A percentile compares a stretch with the other conserved stretches of the same genome.
These are phyloP conservation scores for Drosophila yooni DNA, from an alignment of 2,888 invertebrate genomes.

Conservation along the genomic window DNA sequence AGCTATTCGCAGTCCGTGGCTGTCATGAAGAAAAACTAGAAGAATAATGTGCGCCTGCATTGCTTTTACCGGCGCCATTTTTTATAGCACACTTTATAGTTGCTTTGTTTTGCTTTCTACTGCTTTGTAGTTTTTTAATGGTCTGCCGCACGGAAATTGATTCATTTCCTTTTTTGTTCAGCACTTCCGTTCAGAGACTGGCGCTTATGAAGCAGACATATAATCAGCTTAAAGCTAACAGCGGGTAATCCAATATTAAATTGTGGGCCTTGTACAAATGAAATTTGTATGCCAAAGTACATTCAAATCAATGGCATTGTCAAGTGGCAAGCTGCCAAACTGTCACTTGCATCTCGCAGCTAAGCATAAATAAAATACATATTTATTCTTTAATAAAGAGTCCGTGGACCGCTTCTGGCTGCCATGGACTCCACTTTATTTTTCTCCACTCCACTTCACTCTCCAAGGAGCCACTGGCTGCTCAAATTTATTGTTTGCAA, in stretches of 20 bases:
- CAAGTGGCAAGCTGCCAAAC: constrained; percentile 52
- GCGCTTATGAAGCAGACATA: constrained; percentile 18
- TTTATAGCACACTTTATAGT: constrained; percentile 49
- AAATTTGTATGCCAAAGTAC: constrained; percentile 53
- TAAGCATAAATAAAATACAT: constrained; percentile 14
- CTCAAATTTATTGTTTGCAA: constrained; percentile 79
- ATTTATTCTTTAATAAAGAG: constrained; percentile 57
- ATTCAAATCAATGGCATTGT: constrained; percentile 64
- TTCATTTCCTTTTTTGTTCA: constrained; percentile 74
- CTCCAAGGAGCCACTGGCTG: constrained; percentile 60
- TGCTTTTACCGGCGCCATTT: constrained; percentile 29
- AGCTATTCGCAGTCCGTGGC: constrained; percentile 7
- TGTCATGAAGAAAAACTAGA: constrained; percentile 5
- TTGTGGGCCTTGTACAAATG: constrained; percentile 60
- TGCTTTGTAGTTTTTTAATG: constrained; percentile 75
- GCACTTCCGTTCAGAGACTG: constrained; percentile 56
- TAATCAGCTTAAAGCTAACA: constrained; percentile 48
- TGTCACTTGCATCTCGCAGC: constrained; percentile 69
- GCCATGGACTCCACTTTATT: constrained; percentile 12
- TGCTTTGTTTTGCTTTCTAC: constrained; percentile 40
- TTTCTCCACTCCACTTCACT: constrained; percentile 4
- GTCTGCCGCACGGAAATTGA: constrained; percentile 77
- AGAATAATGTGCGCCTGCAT: constrained; percentile 7
- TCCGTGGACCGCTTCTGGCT: constrained; percentile 34
- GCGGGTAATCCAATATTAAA: constrained; percentile 47